A percentile compares a stretch with the other conserved stretches of the same genome.
phyloP scores from a whole-genome alignment of 92 coral and sea anemone species.

The Umimayanthus chanpuru region DNA sequence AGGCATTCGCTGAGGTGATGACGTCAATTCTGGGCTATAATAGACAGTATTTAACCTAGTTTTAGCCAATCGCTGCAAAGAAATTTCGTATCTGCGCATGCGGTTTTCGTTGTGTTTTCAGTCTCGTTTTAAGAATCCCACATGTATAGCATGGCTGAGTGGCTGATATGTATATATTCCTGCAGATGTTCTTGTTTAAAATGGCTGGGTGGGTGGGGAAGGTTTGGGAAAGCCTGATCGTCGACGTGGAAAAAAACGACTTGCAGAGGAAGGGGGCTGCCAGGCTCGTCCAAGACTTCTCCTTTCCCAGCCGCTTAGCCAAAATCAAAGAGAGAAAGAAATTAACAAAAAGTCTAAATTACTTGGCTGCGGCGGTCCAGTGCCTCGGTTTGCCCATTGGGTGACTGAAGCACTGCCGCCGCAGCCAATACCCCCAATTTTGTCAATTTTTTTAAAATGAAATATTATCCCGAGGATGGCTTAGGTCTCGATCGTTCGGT shows the following conservation, averaged over 20 bases:
- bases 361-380: background rate
- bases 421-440: conserved; percentile 28
- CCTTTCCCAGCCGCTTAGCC: conserved; percentile 18
- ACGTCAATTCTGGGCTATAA: background rate
- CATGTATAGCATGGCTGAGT: background rate
- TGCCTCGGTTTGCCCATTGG: conserved; percentile 3
- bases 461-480: too few species aligned
- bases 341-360: background rate
- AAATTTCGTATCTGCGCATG: background rate
- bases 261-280: background rate
- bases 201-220: background rate
- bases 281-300: conserved; percentile 21
- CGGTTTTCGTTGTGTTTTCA: background rate
- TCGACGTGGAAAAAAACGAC: conserved; percentile 28
- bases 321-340: background rate
- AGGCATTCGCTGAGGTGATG: background rate
- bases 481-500: too few species aligned
- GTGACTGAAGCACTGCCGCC: conserved; percentile 17
- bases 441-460: background rate
- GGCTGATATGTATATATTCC: background rate
- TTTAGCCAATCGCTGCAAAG: background rate
- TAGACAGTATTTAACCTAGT: background rate
- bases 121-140: background rate
- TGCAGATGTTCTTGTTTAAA: background rate
- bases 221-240: conserved; percentile 25